A percentile compares a stretch with the other conserved stretches of the same genome.
Evolutionary conservation across 1,140 invertebrate species (phyloP).

Genomic region (Papilio polytes): DNA sequence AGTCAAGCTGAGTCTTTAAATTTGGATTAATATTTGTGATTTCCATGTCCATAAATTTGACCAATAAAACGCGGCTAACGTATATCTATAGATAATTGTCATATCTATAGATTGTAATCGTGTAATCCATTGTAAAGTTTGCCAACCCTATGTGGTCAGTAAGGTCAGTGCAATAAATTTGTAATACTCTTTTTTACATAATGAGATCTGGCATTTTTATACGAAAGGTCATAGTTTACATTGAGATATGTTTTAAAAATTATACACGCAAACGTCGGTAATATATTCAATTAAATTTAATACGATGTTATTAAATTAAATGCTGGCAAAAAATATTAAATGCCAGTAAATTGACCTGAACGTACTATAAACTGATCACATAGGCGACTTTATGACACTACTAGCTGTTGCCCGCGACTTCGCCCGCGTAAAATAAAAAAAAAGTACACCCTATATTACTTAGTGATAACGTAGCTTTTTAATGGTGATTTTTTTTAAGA

Average conservation of each 20-base stretch:
- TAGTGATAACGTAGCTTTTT: too few relatives aligned
- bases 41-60: background rate
- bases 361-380: too few relatives aligned
- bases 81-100: background rate
- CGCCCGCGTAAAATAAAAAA: too few relatives aligned
- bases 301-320: background rate
- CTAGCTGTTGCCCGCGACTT: too few relatives aligned
- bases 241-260: conserved; percentile 5
- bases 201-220: conserved; percentile 36
- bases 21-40: background rate
- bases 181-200: conserved; percentile 28
- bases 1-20: too few relatives aligned
- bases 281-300: conserved; percentile 17
- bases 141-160: conserved; percentile 13
- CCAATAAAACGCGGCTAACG: too few relatives aligned
- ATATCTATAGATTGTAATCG: background rate
- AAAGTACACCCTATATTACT: too few relatives aligned
- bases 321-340: background rate
- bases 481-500: too few relatives aligned
- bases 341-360: too few relatives aligned
- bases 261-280: background rate
- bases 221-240: conserved; percentile 10
- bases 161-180: conserved; percentile 31
- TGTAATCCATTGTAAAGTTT: background rate
- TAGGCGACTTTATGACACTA: too few relatives aligned